Conservation (phyloP, 2,888 invertebrate species). For the Brachylomia viminalis region DNA sequence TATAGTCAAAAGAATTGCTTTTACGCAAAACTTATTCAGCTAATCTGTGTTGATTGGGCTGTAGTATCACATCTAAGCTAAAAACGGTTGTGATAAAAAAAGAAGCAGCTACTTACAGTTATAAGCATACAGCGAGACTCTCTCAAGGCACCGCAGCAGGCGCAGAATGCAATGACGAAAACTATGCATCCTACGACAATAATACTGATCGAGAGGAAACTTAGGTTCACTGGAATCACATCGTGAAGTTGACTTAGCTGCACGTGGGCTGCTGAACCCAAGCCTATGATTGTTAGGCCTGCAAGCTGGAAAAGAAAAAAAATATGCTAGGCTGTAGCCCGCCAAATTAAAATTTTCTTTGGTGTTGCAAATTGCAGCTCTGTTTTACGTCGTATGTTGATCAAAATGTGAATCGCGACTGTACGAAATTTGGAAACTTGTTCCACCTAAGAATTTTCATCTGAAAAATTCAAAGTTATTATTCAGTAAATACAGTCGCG, state of each 20-base stretch:
- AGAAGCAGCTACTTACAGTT: slow-evolving; percentile 90
- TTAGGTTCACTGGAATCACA: slow-evolving; percentile 68
- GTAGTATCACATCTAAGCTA: not conserved
- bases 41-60: no score
- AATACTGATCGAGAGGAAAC: slow-evolving; percentile 70
- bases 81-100: not conserved
- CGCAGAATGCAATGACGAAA: slow-evolving; percentile 94
- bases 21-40: no score
- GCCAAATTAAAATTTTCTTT: no score
- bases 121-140: slow-evolving; percentile 95
- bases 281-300: slow-evolving; percentile 71
- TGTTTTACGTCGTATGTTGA: no score
- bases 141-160: slow-evolving; percentile 96
- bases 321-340: no score
- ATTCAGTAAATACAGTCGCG: no score
- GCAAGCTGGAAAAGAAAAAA: slow-evolving; percentile 70
- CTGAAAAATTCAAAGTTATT: no score
- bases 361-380: no score
- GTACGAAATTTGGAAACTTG: no score
- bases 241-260: slow-evolving; percentile 65
- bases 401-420: no score
- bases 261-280: slow-evolving; percentile 72
- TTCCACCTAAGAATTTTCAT: no score
- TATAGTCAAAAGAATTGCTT: no score
- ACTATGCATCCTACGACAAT: slow-evolving; percentile 89